Evolutionary conservation across 1,140 invertebrate genomes (phyloP), one percentile per base, ranked within the genome.

Genomic region (Sminthurinus signatus): DNA sequence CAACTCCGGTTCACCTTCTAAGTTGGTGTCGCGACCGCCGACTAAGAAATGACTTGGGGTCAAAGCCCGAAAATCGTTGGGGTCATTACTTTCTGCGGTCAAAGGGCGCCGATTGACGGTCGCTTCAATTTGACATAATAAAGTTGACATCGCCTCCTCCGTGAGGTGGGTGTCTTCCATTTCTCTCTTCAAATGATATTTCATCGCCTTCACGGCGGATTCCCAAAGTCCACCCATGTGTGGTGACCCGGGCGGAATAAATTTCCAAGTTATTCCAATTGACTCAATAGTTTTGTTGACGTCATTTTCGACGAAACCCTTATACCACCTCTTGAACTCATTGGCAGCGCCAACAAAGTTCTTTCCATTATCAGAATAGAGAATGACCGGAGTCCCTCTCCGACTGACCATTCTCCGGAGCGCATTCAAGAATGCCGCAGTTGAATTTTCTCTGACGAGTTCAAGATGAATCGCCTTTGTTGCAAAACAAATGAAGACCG

Each of bases 281-380:
- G 31, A 28, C 12, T 29, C 27, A 14, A 69, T 36, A 32, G 27
- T 1, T 4, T 14, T 2, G 10, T 5, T 10, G 12, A 61, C 1
- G 5, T 12, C 14, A 36, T 2, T 29, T 29, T 39, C 15, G n/a
- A 39, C 28, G 1, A 61, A 8, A 2, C 32, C 25, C 19, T 21
- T 12, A 4, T 31, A 29, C n/a, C 28, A 25, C 21, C 23, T 31
- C 21, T 15, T 15, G 1, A 72, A 14, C 29, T 71, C 69, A 25
- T 43, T 29, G 17, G 59, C 56, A 2, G 62, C 67, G 19, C 62
- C 66, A 1, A 25, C 29, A 5, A 76, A 73, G 50, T 74, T 72
- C 2, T 73, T 74, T 0, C 61, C 75, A 52, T 76, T 76, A 44
- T 76, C 74, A n/a, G 60, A 67, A 57, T 64, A n/a, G n/a, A n/a